These are phyloP conservation scores for Cisticola juncidis DNA, from an alignment of 2,113 vertebrate species.

Conservation along the genomic window DNA sequence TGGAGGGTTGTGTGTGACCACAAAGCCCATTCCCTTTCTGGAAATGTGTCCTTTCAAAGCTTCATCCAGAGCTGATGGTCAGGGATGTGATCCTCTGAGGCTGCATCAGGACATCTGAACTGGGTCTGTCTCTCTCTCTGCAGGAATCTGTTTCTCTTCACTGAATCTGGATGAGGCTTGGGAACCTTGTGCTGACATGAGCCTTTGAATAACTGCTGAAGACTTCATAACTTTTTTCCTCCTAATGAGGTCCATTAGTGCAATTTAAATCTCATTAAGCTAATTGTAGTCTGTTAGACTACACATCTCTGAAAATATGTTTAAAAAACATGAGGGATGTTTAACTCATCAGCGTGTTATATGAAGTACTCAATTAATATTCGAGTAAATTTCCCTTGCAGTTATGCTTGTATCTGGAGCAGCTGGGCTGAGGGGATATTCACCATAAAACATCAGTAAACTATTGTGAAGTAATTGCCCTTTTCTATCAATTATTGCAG, in stretches of 20 bases:
- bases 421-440: neutral
- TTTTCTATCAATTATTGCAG: neutral
- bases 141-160: neutral
- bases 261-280: conserved; percentile 50
- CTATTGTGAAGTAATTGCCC: neutral
- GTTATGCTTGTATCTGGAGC: neutral
- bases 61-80: neutral
- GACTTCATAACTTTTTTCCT: neutral
- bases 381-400: neutral
- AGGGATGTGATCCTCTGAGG: neutral
- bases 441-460: neutral
- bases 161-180: neutral
- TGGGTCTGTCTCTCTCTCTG: neutral
- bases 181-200: neutral
- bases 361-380: neutral
- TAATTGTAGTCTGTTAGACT: conserved; percentile 26
- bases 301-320: neutral
- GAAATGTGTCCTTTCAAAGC: neutral
- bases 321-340: conserved; percentile 27
- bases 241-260: conserved; percentile 35
- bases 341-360: neutral
- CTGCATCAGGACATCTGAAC: neutral
- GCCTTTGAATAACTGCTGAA: neutral
- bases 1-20: neutral
- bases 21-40: neutral